Evolutionary conservation across 2,888 invertebrate species (phyloP).

Genomic region (Drosophila eohydei): DNA sequence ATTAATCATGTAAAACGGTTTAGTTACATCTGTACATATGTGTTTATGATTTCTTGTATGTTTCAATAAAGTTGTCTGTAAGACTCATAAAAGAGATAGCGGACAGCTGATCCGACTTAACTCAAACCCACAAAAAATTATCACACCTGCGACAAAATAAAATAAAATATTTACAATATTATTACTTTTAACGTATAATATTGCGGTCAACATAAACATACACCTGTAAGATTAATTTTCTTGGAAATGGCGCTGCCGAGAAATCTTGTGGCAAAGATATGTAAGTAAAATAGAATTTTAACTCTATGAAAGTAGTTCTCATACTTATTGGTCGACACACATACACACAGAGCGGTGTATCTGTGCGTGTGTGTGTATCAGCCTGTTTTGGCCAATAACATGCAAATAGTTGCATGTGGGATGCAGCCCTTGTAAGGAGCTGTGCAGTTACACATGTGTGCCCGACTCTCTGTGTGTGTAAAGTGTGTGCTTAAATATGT

Average conservation of each 20-base stretch:
- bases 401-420: slow-evolving; percentile 44
- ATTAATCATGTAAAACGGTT: slow-evolving; percentile 42
- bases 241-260: slow-evolving; percentile 84
- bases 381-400: slow-evolving; percentile 18
- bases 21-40: slow-evolving; percentile 16
- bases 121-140: slow-evolving; percentile 39
- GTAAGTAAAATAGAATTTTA: slow-evolving; percentile 79
- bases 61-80: slow-evolving; percentile 18
- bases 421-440: slow-evolving; percentile 54
- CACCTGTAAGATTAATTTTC: slow-evolving; percentile 72
- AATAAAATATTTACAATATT: slow-evolving; percentile 51
- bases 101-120: slow-evolving; percentile 50
- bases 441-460: slow-evolving; percentile 13
- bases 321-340: slow-evolving; percentile 19
- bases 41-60: slow-evolving; percentile 36
- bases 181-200: slow-evolving; percentile 4
- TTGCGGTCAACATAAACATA: slow-evolving; percentile 16
- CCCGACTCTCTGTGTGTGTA: not conserved
- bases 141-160: slow-evolving; percentile 71
- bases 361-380: not conserved
- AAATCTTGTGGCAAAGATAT: slow-evolving; percentile 84
- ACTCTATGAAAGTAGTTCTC: slow-evolving; percentile 42
- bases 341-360: slow-evolving; percentile 5
- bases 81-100: slow-evolving; percentile 37
- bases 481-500: not conserved